These are phyloP conservation scores for Aleiodes alternator DNA, from an alignment of 2,888 invertebrate species.

Conservation along the genomic window DNA sequence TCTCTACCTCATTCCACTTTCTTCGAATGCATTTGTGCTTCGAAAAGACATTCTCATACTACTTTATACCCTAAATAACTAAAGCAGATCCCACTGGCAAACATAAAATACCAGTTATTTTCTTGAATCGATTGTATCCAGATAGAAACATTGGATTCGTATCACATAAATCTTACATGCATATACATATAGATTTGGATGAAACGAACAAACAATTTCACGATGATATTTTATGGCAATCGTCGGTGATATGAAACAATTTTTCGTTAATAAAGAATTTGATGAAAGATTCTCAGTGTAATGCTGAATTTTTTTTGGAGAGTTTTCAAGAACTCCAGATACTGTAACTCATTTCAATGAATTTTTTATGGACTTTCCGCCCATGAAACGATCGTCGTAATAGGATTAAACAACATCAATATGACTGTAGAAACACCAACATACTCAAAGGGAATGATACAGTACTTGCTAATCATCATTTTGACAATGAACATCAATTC, in stretches of 20 bases:
- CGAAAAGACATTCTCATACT: too few species aligned
- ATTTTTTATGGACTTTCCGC: too few species aligned
- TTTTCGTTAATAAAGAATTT: constrained; percentile 9
- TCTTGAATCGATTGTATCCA: constrained; percentile 24
- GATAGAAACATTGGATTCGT: constrained; percentile 20
- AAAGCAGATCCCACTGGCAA: constrained; percentile 27
- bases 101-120: constrained; percentile 32
- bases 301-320: neutral
- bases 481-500: too few species aligned
- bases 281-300: neutral
- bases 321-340: too few species aligned
- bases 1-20: constrained; percentile 28
- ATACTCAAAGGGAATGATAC: too few species aligned
- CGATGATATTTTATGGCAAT: constrained; percentile 18
- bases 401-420: too few species aligned
- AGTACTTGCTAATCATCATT: too few species aligned
- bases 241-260: neutral
- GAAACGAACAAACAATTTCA: neutral
- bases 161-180: constrained; percentile 4
- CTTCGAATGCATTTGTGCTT: neutral
- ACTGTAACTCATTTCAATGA: too few species aligned
- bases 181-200: neutral
- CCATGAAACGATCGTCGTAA: too few species aligned
- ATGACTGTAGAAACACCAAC: too few species aligned
- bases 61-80: constrained; percentile 25